Evolutionary conservation across 2,797 vertebrate species (phyloP), one percentile per base, ranked within the genome.

Genomic region (Picus viridis): DNA sequence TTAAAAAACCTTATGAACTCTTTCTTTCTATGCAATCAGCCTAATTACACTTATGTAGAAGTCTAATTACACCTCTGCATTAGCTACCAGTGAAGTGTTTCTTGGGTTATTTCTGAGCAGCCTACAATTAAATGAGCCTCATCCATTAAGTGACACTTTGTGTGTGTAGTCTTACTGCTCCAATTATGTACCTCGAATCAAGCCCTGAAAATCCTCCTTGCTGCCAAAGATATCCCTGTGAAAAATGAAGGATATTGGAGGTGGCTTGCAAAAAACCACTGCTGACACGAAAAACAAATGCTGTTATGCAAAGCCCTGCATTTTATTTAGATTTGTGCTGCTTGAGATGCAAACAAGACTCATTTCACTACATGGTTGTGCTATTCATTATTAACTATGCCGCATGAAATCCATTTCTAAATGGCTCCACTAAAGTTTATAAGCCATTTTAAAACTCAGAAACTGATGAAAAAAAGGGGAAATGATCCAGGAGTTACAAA

Each of bases 1-100:
- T 97, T 98, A 97, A 98, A 92, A 98, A 98, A 98, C 98, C 98
- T 98, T 91, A 76, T 79, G 95, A 95, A 95, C 94, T 71, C 96
- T 97, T 97, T 98, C 98, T 97, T 98, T 98, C 98, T 96, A 87
- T 97, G 98, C 98, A 98, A 99, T 98, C 98, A 98, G 97, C 97
- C 98, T 98, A 98, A 99, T 98, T 98, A 98, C 98, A 98, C 97
- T 98, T 97, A 98, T 98, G 98, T 97, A 98, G 97, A 98, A 98
- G 97, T 98, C 98, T 98, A 99, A 98, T 99, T 99, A 98, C 98
- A 98, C 97, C 97, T 95, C 97, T 97, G 98, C 98, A 98, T 98
- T 98, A 98, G 98, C 97, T 98, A 95, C 97, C 97, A 98, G 97
- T 97, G 98, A 98, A 99, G 98, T 98, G 97, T 98, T 98, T 98